phyloP scores from a whole-genome alignment of 1,140 invertebrate species.

The Trigoniulus corallinus region DNA sequence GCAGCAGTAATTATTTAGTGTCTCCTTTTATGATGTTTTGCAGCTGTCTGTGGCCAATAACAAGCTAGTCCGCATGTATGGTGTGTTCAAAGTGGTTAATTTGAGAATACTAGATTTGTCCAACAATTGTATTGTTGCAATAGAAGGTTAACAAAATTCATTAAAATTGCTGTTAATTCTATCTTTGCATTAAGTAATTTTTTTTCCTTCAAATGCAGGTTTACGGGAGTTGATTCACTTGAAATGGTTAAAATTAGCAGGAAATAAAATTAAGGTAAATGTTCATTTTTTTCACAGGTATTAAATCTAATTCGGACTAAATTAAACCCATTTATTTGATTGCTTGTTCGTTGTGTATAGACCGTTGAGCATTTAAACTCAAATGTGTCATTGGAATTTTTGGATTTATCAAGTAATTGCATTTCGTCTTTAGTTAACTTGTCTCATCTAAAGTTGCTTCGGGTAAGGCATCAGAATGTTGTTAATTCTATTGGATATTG shows the following conservation, averaged over 20 bases:
- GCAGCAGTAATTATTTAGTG: slow-evolving; percentile 4
- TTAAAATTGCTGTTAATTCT: not conserved
- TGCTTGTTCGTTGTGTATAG: slow-evolving; percentile 31
- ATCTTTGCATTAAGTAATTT: not conserved
- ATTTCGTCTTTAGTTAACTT: slow-evolving; percentile 69
- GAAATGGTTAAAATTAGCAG: slow-evolving; percentile 51
- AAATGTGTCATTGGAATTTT: slow-evolving; percentile 56
- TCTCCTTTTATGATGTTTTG: slow-evolving; percentile 24
- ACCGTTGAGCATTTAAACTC: slow-evolving; percentile 69
- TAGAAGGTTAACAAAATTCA: slow-evolving; percentile 43
- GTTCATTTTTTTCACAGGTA: slow-evolving; percentile 1
- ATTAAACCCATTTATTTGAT: not conserved
- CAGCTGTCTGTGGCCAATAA: slow-evolving; percentile 70
- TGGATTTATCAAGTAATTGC: slow-evolving; percentile 77
- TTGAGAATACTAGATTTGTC: slow-evolving; percentile 64
- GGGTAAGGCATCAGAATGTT: slow-evolving; percentile 32
- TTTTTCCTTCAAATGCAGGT: slow-evolving; percentile 15
- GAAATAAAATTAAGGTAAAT: slow-evolving; percentile 47
- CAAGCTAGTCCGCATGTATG: slow-evolving; percentile 68
- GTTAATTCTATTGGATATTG: not conserved
- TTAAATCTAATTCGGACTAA: no score
- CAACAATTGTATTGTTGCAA: slow-evolving; percentile 69
- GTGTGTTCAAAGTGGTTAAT: slow-evolving; percentile 56
- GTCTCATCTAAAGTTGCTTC: slow-evolving; percentile 56
- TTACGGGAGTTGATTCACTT: slow-evolving; percentile 64